Evolutionary conservation across 2,888 invertebrate species (phyloP).

Genomic region (Megalurothrips usitatus): DNA sequence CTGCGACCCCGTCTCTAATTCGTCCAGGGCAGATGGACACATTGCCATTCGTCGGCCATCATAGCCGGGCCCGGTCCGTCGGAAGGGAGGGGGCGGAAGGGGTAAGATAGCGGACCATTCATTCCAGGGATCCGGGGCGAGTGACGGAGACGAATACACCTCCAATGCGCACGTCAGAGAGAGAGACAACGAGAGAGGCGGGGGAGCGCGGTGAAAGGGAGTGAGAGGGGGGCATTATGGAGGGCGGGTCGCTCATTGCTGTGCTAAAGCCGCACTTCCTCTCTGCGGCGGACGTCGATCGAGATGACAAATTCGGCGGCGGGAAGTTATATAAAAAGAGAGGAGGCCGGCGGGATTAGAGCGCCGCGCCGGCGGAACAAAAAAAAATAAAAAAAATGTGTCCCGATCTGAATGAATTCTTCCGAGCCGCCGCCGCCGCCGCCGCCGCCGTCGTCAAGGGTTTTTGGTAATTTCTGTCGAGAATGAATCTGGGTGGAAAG

Average conservation of each 20-base stretch:
- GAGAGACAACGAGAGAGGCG: too few species aligned
- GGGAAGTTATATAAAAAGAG: background rate
- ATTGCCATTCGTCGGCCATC: constrained; percentile 16
- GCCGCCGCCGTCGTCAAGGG: background rate
- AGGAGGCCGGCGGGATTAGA: background rate
- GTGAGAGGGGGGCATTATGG: too few species aligned
- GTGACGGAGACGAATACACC: constrained; percentile 5
- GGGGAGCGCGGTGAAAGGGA: too few species aligned
- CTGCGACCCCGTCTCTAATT: too few species aligned
- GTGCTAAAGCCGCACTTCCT: background rate
- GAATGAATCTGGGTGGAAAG: background rate
- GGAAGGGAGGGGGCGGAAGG: background rate
- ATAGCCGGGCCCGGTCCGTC: background rate
- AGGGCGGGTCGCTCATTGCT: background rate
- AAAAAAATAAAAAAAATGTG: background rate
- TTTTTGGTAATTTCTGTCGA: constrained; percentile 3
- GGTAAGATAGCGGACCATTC: background rate
- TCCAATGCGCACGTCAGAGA: background rate
- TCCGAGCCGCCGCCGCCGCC: background rate
- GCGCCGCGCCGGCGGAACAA: background rate
- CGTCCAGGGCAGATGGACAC: background rate
- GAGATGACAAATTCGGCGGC: constrained; percentile 10
- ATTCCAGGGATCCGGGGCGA: background rate
- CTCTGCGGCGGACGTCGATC: background rate
- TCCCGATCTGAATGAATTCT: background rate